Evolutionary conservation across 1,140 invertebrate species (phyloP).

Genomic region (Penaeus vannamei): DNA sequence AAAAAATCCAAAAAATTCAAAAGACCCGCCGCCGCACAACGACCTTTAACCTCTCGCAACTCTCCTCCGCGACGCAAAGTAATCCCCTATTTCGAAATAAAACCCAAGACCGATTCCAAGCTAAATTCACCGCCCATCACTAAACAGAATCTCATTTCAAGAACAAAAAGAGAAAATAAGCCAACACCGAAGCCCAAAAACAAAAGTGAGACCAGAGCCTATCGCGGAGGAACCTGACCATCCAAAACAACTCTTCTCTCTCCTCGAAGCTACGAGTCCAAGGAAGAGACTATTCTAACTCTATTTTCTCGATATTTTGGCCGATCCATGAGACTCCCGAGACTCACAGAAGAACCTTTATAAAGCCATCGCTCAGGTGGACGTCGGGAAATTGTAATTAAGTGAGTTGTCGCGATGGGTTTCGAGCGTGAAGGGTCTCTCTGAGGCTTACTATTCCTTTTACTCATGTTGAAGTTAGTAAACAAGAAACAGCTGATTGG

Average conservation of each 20-base stretch:
- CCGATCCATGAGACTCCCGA: background rate
- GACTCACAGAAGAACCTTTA: constrained; percentile 35
- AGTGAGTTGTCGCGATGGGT: constrained; percentile 38
- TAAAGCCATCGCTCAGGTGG: constrained; percentile 13
- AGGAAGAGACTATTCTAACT: constrained; percentile 19
- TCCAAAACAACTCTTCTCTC: constrained; percentile 56
- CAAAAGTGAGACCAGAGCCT: too few relatives aligned
- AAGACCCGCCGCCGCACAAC: too few relatives aligned
- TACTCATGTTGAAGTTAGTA: constrained; percentile 63
- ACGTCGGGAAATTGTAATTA: background rate
- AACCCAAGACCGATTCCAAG: too few relatives aligned
- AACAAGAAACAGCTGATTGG: constrained; percentile 66
- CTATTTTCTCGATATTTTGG: constrained; percentile 16
- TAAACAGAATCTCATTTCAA: too few relatives aligned
- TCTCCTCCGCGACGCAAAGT: too few relatives aligned
- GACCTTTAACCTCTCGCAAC: too few relatives aligned
- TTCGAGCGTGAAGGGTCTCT: constrained; percentile 37
- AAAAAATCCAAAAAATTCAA: too few relatives aligned
- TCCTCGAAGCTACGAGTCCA: constrained; percentile 39
- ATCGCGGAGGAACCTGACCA: constrained; percentile 42
- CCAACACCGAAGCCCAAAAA: too few relatives aligned
- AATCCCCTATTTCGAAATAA: too few relatives aligned
- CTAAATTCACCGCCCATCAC: too few relatives aligned
- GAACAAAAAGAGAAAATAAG: too few relatives aligned
- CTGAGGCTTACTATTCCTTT: constrained; percentile 26